A percentile compares a stretch with the other conserved stretches of the same genome.
phyloP scores from a whole-genome alignment of 2,113 vertebrate genomes.

The Craseonycteris thonglongyai region DNA sequence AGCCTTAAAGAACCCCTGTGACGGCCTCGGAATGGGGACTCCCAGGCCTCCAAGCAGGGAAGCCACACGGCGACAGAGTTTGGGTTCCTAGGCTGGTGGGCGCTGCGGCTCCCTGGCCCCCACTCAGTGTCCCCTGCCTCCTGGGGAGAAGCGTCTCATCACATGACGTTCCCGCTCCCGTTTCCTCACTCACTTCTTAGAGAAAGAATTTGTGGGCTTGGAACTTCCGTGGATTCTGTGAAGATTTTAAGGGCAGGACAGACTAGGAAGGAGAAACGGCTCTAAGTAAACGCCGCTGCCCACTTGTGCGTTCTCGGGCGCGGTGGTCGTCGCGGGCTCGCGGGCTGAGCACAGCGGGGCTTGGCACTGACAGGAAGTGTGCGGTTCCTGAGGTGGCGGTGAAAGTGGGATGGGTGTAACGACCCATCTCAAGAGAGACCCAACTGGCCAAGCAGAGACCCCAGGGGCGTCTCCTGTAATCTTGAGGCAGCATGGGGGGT shows the following conservation, averaged over 20 bases:
- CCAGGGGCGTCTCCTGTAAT: background rate
- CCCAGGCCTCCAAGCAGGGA: background rate
- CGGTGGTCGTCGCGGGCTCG: rapidly evolving
- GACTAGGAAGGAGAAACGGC: background rate
- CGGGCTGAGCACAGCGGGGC: background rate
- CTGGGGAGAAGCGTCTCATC: rapidly evolving
- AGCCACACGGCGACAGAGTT: rapidly evolving
- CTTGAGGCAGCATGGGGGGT: background rate
- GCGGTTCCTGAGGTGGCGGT: background rate
- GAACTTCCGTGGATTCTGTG: background rate
- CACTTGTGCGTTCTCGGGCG: too few species aligned
- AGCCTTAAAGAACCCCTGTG: background rate
- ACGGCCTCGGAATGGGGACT: rapidly evolving
- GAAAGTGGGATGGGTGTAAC: background rate
- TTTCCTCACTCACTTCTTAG: too few species aligned
- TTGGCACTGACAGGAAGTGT: background rate
- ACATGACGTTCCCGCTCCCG: rapidly evolving
- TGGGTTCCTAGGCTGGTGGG: background rate
- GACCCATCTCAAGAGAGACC: background rate
- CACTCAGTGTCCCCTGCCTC: too few species aligned
- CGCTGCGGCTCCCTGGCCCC: rapidly evolving
- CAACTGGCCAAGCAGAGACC: rapidly evolving
- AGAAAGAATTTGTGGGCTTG: background rate
- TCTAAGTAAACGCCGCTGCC: too few species aligned
- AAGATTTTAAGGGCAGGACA: background rate